Base-by-base conservation (phyloP, 2,113 vertebrate genomes). In the Cisticola juncidis region DNA sequence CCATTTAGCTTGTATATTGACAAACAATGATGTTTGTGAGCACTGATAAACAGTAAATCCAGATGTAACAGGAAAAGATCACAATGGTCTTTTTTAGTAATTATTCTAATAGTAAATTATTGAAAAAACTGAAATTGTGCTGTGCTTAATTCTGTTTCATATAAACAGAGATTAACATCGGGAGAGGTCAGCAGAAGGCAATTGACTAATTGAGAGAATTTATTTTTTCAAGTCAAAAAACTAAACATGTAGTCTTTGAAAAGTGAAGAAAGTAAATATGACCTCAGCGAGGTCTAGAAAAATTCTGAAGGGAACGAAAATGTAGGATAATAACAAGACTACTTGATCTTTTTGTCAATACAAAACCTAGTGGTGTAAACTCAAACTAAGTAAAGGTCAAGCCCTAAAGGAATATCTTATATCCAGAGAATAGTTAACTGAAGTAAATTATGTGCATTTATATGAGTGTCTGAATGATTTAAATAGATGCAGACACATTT, bases 371-470 rank as follows among this genome's bases (percentile, higher is more conserved):
- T 66, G 48, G 33, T 2, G 20, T 45, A 77, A 95, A 91, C 66
- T 81, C 69, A 40, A 77, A 22, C 60, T 38, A 91, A 81, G 57
- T 58, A 93, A 95, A 62, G 81, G 85, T 95, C 72, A 93, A 65
- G 72, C 31, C 95, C 90, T 83, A 45, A 54, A 91, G 44, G 89
- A 91, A 6, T 64, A 87, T 76, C 66, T 88, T 44, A n/a, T 76
- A 91, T 70, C 51, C 61, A 94, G 65, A 86, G 86, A 80, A 66
- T 1, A 95, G 38, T 83, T 90, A 92, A 86, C 23, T 56, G 56
- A 83, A 93, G 48, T 82, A 92, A 92, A 42, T 92, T 94, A 91
- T 80, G 88, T 83, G 77, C 92, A 92, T 94, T 89, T 94, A 87
- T 92, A 91, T 92, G 71, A 94, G 79, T 24, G 35, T 31, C 68